Conservation (phyloP, 2,113 vertebrate species). For the Bos javanicus region DNA sequence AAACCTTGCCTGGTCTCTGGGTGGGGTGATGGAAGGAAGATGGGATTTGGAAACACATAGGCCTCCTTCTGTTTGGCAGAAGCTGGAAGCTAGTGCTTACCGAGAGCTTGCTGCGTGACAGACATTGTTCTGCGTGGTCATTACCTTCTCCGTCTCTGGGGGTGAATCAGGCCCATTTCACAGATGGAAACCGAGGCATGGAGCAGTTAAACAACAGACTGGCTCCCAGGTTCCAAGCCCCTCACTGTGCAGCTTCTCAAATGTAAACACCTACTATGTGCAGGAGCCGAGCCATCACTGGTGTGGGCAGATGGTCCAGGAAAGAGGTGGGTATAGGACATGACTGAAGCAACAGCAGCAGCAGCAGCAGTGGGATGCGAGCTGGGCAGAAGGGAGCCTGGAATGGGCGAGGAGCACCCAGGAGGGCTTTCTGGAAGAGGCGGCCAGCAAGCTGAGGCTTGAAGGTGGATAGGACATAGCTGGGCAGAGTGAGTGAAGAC, state of each 20-base stretch:
- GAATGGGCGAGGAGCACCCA: background rate
- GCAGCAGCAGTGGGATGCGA: too few species aligned
- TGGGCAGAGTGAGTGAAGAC: background rate
- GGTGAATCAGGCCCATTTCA: background rate
- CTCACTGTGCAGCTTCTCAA: fast-evolving
- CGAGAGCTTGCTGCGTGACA: fast-evolving
- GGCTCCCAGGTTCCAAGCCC: background rate
- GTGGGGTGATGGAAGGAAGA: background rate
- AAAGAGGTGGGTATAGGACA: background rate
- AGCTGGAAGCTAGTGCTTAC: fast-evolving
- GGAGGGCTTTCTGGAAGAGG: constrained; percentile 28
- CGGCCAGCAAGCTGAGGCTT: background rate
- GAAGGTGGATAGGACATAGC: background rate
- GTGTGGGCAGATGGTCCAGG: fast-evolving
- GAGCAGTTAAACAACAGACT: background rate
- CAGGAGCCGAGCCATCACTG: background rate
- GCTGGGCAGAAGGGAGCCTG: background rate
- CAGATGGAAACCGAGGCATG: background rate
- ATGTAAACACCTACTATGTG: background rate
- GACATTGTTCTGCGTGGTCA: fast-evolving
- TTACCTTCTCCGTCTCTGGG: fast-evolving
- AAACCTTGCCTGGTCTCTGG: background rate
- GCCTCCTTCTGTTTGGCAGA: fast-evolving
- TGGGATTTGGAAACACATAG: fast-evolving
- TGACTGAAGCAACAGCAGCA: too few species aligned